Evolutionary conservation across 2,797 vertebrate species (phyloP).

Genomic region (Staurois parvus): DNA sequence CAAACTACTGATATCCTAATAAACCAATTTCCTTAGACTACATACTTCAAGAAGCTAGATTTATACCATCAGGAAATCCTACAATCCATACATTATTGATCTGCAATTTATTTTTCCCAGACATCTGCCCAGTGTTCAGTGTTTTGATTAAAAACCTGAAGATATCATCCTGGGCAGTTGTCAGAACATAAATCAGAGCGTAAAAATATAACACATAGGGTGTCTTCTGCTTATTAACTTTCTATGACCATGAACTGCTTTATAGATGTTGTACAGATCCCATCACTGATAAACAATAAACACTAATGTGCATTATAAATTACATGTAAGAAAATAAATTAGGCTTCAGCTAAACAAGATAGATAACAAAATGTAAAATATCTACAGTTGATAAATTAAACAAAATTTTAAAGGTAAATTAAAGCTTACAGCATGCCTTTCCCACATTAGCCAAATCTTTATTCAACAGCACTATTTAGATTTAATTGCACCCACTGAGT

Average conservation of each 20-base stretch:
- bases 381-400: no score
- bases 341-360: neutral
- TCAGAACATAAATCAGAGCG: conserved; percentile 59
- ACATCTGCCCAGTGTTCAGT: conserved; percentile 48
- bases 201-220: conserved; percentile 48
- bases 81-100: conserved; percentile 62
- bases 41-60: conserved; percentile 56
- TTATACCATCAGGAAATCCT: conserved; percentile 60
- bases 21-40: conserved; percentile 59
- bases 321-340: neutral
- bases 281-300: neutral
- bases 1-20: conserved; percentile 59
- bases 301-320: conserved; percentile 4
- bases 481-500: neutral
- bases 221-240: conserved; percentile 49
- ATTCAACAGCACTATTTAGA: neutral
- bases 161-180: conserved; percentile 60
- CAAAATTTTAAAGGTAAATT: no score
- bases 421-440: no score
- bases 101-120: conserved; percentile 56
- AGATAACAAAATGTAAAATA: no score
- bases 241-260: conserved; percentile 24
- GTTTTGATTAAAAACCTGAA: conserved; percentile 60
- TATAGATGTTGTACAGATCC: conserved; percentile 32
- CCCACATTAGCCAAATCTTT: no score